Evolutionary conservation across 2,113 vertebrate species (phyloP).

Genomic region (Protobothrops mucrosquamatus): DNA sequence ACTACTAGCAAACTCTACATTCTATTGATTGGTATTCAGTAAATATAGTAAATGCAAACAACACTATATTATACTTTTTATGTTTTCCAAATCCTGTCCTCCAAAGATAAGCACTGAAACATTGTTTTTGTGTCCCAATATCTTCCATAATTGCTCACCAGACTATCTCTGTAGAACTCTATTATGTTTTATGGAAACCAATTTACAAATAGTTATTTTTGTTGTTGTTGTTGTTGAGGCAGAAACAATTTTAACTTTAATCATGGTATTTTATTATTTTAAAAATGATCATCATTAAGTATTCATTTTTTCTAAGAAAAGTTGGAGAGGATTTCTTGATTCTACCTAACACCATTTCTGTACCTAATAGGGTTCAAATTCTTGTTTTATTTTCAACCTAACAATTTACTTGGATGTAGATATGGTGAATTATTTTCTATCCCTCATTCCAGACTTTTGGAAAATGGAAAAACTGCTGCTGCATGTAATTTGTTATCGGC

Average conservation of each 20-base stretch:
- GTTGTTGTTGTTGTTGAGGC: not conserved
- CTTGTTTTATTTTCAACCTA: not conserved
- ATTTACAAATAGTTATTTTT: not conserved
- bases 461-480: not conserved
- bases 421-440: not conserved
- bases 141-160: not conserved
- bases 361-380: not conserved
- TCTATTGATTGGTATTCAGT: not conserved
- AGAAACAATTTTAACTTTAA: not conserved
- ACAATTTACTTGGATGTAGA: not conserved
- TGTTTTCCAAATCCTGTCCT: not conserved
- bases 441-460: not conserved
- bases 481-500: not conserved
- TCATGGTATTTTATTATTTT: not conserved
- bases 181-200: not conserved
- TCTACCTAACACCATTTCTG: not conserved
- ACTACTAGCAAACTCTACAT: not conserved
- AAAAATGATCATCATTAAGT: not conserved
- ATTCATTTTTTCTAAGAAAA: not conserved
- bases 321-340: not conserved
- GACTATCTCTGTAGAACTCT: not conserved
- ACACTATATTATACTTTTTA: not conserved
- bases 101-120: not conserved
- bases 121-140: not conserved
- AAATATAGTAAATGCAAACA: not conserved